phyloP scores from a whole-genome alignment of 35 echinoderm and acorn worm genomes.

The Lytechinus variegatus region DNA sequence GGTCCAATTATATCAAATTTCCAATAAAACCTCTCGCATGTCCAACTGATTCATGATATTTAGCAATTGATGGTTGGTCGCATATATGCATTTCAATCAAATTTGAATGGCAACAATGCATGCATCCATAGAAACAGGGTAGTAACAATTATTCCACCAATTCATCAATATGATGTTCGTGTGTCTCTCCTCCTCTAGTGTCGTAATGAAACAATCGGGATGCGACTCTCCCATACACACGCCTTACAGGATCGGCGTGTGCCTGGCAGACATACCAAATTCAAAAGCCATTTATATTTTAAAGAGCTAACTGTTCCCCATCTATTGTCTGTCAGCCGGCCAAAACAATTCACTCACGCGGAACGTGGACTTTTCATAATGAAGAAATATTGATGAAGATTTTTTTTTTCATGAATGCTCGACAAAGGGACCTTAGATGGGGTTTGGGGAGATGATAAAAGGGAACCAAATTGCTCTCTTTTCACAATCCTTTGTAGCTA shows the following conservation, averaged over 20 bases:
- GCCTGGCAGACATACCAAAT: not conserved
- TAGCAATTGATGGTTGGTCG: not conserved
- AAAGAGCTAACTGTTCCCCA: not conserved
- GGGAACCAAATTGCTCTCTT: not conserved
- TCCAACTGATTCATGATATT: not conserved
- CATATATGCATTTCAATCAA: not conserved
- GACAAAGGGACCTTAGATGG: not conserved
- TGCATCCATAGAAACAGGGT: not conserved
- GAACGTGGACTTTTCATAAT: not conserved
- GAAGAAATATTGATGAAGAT: constrained; percentile 6
- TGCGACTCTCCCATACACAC: not conserved
- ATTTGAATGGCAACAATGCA: not conserved
- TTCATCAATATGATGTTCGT: not conserved
- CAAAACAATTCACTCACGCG: not conserved
- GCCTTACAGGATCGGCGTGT: not conserved
- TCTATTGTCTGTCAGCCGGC: not conserved
- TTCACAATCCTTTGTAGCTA: not conserved
- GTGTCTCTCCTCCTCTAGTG: not conserved
- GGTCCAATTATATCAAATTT: not conserved
- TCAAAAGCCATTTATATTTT: not conserved
- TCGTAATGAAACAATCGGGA: not conserved
- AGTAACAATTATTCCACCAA: not conserved
- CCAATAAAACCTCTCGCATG: not conserved
- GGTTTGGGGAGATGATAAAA: not conserved
- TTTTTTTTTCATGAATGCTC: not conserved